phyloP scores from a whole-genome alignment of 1,140 invertebrate species.

The Aphelinus certus region DNA sequence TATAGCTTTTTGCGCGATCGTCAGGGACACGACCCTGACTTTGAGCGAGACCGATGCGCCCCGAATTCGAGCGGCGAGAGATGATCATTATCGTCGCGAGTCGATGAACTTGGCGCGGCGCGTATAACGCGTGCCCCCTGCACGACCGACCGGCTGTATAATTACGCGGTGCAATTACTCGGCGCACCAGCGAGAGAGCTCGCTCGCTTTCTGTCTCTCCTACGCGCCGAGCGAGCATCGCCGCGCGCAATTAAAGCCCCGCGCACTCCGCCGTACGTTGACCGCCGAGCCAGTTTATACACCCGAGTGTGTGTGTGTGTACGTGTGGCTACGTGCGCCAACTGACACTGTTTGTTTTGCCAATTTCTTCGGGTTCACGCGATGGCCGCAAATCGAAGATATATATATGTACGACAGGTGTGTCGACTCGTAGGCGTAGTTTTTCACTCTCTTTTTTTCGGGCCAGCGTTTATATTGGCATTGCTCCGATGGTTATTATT shows the following conservation, averaged over 20 bases:
- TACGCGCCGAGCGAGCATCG: neutral
- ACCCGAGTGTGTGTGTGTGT: neutral
- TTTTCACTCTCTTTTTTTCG: neutral
- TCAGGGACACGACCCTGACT: constrained; percentile 30
- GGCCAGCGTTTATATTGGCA: too few relatives aligned
- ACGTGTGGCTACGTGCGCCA: too few relatives aligned
- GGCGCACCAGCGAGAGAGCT: neutral
- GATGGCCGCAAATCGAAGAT: too few relatives aligned
- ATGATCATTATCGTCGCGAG: neutral
- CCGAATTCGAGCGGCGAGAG: neutral
- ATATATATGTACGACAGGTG: too few relatives aligned
- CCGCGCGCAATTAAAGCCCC: neutral
- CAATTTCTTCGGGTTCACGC: too few relatives aligned
- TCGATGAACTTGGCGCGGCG: neutral
- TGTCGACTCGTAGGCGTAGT: neutral
- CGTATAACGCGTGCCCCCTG: neutral
- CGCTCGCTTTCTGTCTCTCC: neutral
- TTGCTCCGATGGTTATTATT: too few relatives aligned
- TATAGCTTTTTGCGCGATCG: neutral
- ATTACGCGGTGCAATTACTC: constrained; percentile 25
- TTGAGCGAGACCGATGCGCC: constrained; percentile 6
- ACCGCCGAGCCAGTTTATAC: neutral
- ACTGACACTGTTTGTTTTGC: too few relatives aligned
- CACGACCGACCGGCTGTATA: constrained; percentile 6
- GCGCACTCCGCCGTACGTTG: constrained; percentile 3